Evolutionary conservation across 2,888 invertebrate genomes (phyloP).

Genomic region (Entomobrya multifasciata): DNA sequence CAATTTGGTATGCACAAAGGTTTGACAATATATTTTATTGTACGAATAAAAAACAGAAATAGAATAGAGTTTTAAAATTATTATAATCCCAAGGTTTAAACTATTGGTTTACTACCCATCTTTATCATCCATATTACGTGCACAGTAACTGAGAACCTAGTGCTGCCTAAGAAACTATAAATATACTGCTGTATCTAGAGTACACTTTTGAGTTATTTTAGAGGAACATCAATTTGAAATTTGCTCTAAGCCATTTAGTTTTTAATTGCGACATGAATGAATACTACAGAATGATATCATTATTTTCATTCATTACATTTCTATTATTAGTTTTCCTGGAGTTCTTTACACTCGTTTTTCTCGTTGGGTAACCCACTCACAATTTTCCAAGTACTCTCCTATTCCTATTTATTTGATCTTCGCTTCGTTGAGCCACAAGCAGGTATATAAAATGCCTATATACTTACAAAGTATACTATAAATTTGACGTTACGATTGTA

Average conservation of each 20-base stretch:
- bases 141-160: background rate
- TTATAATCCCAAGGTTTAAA: too few species aligned
- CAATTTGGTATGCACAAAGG: too few species aligned
- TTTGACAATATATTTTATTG: too few species aligned
- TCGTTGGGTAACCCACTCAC: too few species aligned
- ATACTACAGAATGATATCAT: background rate
- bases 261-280: slow-evolving; percentile 10
- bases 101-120: background rate
- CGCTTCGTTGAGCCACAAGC: background rate
- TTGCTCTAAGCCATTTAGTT: slow-evolving; percentile 18
- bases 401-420: slow-evolving; percentile 8
- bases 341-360: too few species aligned
- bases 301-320: too few species aligned
- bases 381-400: background rate
- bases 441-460: background rate
- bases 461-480: background rate
- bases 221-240: too few species aligned
- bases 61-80: too few species aligned
- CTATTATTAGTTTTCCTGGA: background rate
- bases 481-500: slow-evolving; percentile 7
- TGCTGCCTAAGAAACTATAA: slow-evolving; percentile 46
- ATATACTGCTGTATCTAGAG: too few species aligned
- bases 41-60: background rate
- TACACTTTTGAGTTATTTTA: too few species aligned
- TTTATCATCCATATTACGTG: background rate